Conservation (phyloP, 1,140 invertebrate genomes). For the Augochlora pura region DNA sequence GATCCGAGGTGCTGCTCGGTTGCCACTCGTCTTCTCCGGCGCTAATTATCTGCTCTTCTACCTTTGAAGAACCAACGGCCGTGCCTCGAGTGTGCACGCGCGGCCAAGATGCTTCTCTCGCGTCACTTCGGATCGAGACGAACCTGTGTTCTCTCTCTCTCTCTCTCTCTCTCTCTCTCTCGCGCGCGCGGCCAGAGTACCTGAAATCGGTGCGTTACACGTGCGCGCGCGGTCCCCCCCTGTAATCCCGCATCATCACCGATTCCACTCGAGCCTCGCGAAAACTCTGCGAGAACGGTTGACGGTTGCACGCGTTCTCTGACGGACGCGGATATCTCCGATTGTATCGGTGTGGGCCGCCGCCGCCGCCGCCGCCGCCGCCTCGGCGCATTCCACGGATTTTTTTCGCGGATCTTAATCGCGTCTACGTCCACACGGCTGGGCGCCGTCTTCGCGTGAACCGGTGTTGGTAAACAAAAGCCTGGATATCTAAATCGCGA, state of each 20-base stretch:
- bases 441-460: background rate
- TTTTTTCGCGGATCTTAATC: conserved; percentile 25
- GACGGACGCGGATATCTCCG: background rate
- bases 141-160: too few species aligned
- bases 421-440: background rate
- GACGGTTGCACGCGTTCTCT: background rate
- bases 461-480: conserved; percentile 57
- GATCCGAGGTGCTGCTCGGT: too few species aligned
- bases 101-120: background rate
- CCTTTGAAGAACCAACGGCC: background rate
- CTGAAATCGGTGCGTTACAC: background rate
- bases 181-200: background rate
- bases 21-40: background rate
- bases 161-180: too few species aligned
- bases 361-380: too few species aligned
- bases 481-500: conserved; percentile 60
- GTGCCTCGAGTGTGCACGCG: background rate
- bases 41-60: background rate
- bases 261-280: background rate
- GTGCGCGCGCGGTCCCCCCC: background rate
- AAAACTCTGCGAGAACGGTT: background rate
- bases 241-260: background rate
- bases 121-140: background rate
- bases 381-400: background rate
- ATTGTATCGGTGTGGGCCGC: too few species aligned